These are phyloP conservation scores for Sander lucioperca DNA, from an alignment of 2,113 vertebrate species.

Conservation along the genomic window DNA sequence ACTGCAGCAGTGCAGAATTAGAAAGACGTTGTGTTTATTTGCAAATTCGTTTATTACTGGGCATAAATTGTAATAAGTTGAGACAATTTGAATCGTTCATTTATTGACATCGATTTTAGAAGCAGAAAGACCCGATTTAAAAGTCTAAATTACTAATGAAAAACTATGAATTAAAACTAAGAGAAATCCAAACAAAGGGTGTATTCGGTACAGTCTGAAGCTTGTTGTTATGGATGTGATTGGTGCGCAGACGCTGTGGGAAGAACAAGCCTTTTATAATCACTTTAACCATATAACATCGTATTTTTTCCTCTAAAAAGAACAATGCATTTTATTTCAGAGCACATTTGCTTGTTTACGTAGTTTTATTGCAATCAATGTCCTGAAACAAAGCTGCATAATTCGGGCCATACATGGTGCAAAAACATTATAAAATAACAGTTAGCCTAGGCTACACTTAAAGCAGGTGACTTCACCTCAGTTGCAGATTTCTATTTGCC, in stretches of 20 bases:
- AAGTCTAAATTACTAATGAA: background rate
- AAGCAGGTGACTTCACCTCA: background rate
- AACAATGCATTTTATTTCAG: background rate
- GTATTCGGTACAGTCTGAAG: rapidly evolving
- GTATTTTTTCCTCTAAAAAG: background rate
- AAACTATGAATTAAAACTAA: background rate
- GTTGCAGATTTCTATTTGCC: background rate
- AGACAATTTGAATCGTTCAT: background rate
- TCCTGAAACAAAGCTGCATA: background rate
- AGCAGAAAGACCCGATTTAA: background rate
- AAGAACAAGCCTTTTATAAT: background rate
- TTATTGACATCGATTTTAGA: background rate
- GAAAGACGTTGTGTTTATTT: slow-evolving; percentile 4
- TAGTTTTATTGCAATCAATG: background rate
- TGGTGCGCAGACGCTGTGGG: background rate
- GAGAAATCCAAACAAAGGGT: background rate
- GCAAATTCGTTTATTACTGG: background rate
- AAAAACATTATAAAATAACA: background rate
- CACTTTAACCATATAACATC: background rate
- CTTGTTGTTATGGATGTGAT: background rate
- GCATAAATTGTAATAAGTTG: background rate
- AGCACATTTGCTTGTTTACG: background rate
- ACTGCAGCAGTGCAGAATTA: slow-evolving; percentile 42
- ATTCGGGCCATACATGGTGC: background rate
- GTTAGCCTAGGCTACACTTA: background rate